phyloP scores from a whole-genome alignment of 1,140 invertebrate species.

The Acromyrmex echinatior region DNA sequence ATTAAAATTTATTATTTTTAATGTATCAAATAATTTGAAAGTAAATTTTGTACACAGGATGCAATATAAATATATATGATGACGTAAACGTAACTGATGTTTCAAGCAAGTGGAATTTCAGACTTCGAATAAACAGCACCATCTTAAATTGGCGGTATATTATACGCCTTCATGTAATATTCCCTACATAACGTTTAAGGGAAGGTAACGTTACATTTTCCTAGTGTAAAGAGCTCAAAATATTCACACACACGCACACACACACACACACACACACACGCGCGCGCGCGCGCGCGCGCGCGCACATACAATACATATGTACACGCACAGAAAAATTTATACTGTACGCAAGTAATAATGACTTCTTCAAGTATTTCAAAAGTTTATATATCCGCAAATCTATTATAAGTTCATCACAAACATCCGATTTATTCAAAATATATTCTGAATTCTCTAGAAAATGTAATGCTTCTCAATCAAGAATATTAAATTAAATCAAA shows the following conservation, averaged over 20 bases:
- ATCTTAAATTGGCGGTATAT: slow-evolving; percentile 57
- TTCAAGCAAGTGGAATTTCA: slow-evolving; percentile 30
- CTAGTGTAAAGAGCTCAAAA: slow-evolving; percentile 47
- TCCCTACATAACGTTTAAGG: slow-evolving; percentile 50
- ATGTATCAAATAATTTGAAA: neutral
- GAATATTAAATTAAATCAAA: too few relatives aligned
- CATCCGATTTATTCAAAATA: too few relatives aligned
- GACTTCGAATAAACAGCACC: slow-evolving; percentile 13
- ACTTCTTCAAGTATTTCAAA: too few relatives aligned
- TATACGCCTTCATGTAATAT: slow-evolving; percentile 68
- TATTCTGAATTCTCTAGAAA: too few relatives aligned
- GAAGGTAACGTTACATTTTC: slow-evolving; percentile 73
- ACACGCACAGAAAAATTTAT: neutral
- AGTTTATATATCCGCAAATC: too few relatives aligned
- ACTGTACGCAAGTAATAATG: too few relatives aligned
- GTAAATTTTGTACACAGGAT: neutral
- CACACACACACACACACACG: too few relatives aligned
- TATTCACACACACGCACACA: slow-evolving; percentile 5
- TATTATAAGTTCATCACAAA: too few relatives aligned
- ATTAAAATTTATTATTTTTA: neutral
- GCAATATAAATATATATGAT: neutral
- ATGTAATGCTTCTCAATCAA: too few relatives aligned
- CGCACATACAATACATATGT: neutral
- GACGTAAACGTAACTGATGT: neutral
- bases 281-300: too few relatives aligned